phyloP scores from a whole-genome alignment of 2,797 vertebrate species.

The Oreochromis mossambicus region DNA sequence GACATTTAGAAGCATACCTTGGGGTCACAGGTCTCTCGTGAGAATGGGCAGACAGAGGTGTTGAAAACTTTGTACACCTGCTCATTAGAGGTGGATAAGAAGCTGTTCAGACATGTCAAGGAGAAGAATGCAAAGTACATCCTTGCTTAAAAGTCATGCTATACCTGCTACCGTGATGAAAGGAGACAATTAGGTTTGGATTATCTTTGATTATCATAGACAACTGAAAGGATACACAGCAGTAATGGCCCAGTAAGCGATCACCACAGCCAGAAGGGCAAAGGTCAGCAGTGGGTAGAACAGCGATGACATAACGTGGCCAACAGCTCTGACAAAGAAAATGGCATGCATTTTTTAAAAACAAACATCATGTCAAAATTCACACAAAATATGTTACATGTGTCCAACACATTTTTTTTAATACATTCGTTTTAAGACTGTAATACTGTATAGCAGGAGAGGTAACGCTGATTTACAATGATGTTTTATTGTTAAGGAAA shows the following conservation, averaged over 20 bases:
- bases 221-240: slow-evolving; percentile 87
- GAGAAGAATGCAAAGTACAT: slow-evolving; percentile 22
- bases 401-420: background rate
- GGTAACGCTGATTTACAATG: background rate
- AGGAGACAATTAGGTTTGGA: background rate
- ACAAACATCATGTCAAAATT: background rate
- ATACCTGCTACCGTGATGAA: background rate
- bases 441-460: accelerated
- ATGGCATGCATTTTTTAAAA: accelerated
- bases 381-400: background rate
- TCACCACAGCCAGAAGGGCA: slow-evolving; percentile 85
- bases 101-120: slow-evolving; percentile 80
- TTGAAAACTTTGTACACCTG: slow-evolving; percentile 91
- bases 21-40: slow-evolving; percentile 80
- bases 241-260: slow-evolving; percentile 93
- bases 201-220: background rate
- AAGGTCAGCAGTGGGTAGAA: slow-evolving; percentile 92
- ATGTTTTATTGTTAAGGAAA: background rate
- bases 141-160: background rate
- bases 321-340: slow-evolving; percentile 79
- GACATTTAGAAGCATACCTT: slow-evolving; percentile 69
- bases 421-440: background rate
- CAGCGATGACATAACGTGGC: slow-evolving; percentile 88
- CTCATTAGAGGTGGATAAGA: slow-evolving; percentile 91
- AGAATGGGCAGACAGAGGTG: slow-evolving; percentile 63